Conservation (phyloP, 2,113 vertebrate genomes). For the Ptilorrhoa leucosticta region DNA sequence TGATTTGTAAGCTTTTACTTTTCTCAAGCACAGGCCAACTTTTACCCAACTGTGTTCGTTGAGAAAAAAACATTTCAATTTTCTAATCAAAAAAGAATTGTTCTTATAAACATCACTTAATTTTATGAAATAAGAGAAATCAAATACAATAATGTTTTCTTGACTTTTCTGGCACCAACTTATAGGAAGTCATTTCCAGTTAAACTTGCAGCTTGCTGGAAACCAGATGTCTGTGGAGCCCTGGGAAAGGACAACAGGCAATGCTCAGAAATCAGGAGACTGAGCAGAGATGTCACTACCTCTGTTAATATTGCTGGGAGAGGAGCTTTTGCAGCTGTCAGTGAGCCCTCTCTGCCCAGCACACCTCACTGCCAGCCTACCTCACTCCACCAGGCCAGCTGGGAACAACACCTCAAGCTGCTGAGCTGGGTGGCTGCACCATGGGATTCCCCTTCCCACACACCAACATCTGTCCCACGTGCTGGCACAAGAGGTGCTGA, state of each 20-base stretch:
- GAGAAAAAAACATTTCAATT: neutral
- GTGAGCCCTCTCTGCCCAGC: neutral
- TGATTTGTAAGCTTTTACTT: neutral
- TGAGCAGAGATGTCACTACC: neutral
- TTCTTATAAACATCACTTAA: neutral
- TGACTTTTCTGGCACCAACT: neutral
- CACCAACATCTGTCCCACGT: fast-evolving
- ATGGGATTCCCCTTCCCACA: fast-evolving
- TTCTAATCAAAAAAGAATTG: neutral
- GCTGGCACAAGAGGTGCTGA: neutral
- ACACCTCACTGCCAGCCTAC: neutral
- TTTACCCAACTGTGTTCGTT: neutral
- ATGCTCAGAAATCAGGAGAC: neutral
- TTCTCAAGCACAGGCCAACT: neutral
- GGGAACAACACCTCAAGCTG: neutral
- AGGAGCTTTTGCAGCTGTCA: neutral
- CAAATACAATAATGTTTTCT: neutral
- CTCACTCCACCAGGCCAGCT: neutral
- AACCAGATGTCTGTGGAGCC: neutral
- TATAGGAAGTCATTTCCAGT: neutral
- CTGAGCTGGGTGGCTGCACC: neutral
- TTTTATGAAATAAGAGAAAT: neutral
- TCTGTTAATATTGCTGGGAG: neutral
- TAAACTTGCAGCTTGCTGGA: neutral
- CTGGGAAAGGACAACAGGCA: neutral